A percentile compares a stretch with the other conserved stretches of the same genome.
These are phyloP conservation scores for Poeciliopsis infans DNA, from an alignment of 2,797 vertebrate genomes.

Conservation along the genomic window DNA sequence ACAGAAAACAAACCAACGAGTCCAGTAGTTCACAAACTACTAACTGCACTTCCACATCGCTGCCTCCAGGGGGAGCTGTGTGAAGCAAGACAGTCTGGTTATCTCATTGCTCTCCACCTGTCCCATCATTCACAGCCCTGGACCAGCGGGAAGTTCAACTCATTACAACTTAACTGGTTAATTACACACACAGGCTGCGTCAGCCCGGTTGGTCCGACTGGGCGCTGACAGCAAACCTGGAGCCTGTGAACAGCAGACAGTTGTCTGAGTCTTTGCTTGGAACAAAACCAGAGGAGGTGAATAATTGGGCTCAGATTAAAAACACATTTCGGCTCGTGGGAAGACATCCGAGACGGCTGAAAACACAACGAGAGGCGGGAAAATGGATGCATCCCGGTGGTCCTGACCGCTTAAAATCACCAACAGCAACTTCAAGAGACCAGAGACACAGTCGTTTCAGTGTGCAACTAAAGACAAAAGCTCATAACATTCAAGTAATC, in stretches of 20 bases:
- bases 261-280: slow-evolving; percentile 56
- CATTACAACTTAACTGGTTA: slow-evolving; percentile 73
- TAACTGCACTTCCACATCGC: slow-evolving; percentile 2
- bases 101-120: slow-evolving; percentile 53
- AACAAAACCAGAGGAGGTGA: slow-evolving; percentile 71
- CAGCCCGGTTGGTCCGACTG: slow-evolving; percentile 38
- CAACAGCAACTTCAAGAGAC: slow-evolving; percentile 47
- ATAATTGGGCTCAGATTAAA: slow-evolving; percentile 73
- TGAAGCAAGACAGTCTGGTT: slow-evolving; percentile 40
- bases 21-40: neutral
- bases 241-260: slow-evolving; percentile 66
- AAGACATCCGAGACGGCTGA: slow-evolving; percentile 56
- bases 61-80: slow-evolving; percentile 55
- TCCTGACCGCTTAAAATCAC: slow-evolving; percentile 42
- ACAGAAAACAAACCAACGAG: slow-evolving; percentile 25
- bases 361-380: slow-evolving; percentile 38
- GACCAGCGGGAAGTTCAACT: slow-evolving; percentile 65
- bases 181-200: slow-evolving; percentile 65
- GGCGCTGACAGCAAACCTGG: slow-evolving; percentile 64
- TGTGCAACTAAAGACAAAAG: no score
- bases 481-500: neutral
- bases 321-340: slow-evolving; percentile 74
- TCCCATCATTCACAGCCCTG: slow-evolving; percentile 74
- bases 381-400: slow-evolving; percentile 37
- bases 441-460: slow-evolving; percentile 1